Percentiles rank a stretch among this genome's conserved stretches.
Evolutionary conservation across 2,888 invertebrate genomes (phyloP).

Genomic region (Tenthredo notha): DNA sequence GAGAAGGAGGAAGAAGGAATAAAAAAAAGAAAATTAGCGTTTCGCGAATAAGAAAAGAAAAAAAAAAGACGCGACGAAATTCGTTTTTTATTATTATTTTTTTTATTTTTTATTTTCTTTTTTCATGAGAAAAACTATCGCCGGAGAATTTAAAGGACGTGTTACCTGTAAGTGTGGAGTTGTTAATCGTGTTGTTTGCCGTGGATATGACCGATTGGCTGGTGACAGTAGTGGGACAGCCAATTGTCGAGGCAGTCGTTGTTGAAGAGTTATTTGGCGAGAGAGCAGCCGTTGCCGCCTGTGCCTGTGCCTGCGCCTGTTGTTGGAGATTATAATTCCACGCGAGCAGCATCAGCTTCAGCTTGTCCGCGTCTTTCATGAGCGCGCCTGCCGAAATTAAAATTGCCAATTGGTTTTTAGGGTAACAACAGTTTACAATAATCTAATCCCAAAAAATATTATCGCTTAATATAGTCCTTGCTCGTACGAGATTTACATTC

Average conservation of each 20-base stretch:
- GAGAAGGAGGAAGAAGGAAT: not conserved
- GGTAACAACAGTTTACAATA: slow-evolving; percentile 3
- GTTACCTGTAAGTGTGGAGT: slow-evolving; percentile 77
- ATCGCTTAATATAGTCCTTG: not conserved
- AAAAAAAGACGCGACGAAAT: not conserved
- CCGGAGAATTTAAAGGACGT: slow-evolving; percentile 62
- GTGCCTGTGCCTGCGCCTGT: slow-evolving; percentile 74
- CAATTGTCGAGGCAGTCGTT: slow-evolving; percentile 73
- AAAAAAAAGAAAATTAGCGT: not conserved
- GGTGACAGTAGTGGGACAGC: slow-evolving; percentile 72
- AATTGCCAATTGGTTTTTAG: slow-evolving; percentile 56
- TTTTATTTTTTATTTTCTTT: not conserved
- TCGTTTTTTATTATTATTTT: not conserved
- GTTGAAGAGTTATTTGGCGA: slow-evolving; percentile 76
- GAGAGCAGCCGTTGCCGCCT: slow-evolving; percentile 73
- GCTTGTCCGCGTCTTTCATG: slow-evolving; percentile 92
- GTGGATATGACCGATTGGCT: slow-evolving; percentile 77
- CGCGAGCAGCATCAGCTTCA: slow-evolving; percentile 93
- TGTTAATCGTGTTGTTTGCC: slow-evolving; percentile 77
- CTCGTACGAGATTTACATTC: slow-evolving; percentile 34
- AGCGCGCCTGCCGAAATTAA: slow-evolving; percentile 78
- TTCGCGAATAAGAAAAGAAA: not conserved
- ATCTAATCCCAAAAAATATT: not conserved
- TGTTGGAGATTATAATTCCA: slow-evolving; percentile 92
- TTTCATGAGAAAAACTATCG: slow-evolving; percentile 55